Conservation (phyloP, 2,113 vertebrate genomes). For the Cephalophus harveyi region DNA sequence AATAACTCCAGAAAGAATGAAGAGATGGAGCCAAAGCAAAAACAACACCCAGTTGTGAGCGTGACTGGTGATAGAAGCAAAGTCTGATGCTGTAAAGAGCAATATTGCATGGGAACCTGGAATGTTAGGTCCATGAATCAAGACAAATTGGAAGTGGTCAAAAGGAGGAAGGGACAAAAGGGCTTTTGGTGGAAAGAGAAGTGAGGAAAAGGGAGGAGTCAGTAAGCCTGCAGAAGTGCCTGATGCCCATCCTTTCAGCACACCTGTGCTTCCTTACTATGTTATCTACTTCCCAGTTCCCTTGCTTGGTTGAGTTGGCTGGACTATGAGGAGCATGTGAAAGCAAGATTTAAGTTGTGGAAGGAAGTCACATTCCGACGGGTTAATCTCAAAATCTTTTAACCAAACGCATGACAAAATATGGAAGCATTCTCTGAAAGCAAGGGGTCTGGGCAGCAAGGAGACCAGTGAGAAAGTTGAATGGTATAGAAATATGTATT, state of each 20-base stretch:
- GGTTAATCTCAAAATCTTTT: neutral
- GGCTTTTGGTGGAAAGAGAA: neutral
- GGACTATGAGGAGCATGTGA: neutral
- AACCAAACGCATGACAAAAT: neutral
- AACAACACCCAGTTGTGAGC: neutral
- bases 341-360: neutral
- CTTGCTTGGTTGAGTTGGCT: neutral
- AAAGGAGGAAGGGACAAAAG: slow-evolving; percentile 54
- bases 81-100: neutral
- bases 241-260: slow-evolving; percentile 25
- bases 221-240: neutral
- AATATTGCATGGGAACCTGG: neutral
- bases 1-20: neutral
- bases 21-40: neutral
- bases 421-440: neutral
- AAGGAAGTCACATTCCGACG: neutral
- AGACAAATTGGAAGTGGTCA: neutral
- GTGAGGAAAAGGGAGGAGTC: neutral
- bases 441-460: neutral
- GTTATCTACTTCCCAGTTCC: neutral
- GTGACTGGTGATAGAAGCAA: neutral
- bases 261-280: neutral
- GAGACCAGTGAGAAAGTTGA: neutral
- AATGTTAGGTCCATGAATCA: neutral
- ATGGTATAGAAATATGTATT: neutral